These are phyloP conservation scores for Amphiprion clarkii DNA, from an alignment of 2,797 vertebrate genomes.

Conservation along the genomic window DNA sequence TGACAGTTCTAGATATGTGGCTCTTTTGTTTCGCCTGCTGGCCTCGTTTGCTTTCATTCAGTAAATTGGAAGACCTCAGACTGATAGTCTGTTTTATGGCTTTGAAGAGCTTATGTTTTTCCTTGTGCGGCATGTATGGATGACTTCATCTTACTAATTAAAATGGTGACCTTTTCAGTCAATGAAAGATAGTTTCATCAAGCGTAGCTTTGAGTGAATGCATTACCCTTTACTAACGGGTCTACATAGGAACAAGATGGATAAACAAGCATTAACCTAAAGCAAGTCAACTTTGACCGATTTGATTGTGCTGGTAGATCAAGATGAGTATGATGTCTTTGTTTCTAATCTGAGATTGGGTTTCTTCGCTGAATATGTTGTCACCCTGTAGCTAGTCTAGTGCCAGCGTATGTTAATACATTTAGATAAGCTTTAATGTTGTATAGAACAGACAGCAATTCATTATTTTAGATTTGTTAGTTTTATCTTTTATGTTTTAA, in stretches of 20 bases:
- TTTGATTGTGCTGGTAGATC: background rate
- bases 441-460: background rate
- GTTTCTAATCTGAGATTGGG: background rate
- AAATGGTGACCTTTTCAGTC: slow-evolving; percentile 40
- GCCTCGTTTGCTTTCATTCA: slow-evolving; percentile 19
- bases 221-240: slow-evolving; percentile 11
- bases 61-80: background rate
- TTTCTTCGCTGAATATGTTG: slow-evolving; percentile 11
- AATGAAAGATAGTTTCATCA: slow-evolving; percentile 16
- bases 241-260: background rate
- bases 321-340: background rate
- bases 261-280: slow-evolving; percentile 12
- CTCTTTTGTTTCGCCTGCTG: background rate
- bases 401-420: background rate
- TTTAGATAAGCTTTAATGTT: background rate
- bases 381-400: background rate
- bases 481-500: too few species aligned
- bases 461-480: background rate
- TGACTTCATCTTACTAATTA: slow-evolving; percentile 25
- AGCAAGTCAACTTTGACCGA: background rate
- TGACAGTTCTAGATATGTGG: background rate
- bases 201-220: slow-evolving; percentile 26
- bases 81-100: background rate
- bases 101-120: slow-evolving; percentile 38
- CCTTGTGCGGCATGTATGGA: background rate